These are phyloP conservation scores for Lepidostoma basale DNA, from an alignment of 1,140 invertebrate genomes.

Conservation along the genomic window DNA sequence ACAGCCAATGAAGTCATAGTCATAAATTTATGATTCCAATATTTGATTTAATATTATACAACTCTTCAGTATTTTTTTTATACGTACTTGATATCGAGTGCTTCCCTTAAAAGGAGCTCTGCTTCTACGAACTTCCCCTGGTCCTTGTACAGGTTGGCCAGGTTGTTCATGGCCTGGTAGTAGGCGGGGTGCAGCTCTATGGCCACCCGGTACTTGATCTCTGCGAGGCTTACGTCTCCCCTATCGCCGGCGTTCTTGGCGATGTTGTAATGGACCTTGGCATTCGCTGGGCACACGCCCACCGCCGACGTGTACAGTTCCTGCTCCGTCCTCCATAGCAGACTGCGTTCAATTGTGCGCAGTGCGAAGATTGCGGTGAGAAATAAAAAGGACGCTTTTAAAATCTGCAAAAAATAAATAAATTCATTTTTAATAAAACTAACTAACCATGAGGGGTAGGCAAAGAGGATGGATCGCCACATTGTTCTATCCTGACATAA, in stretches of 20 bases:
- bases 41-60: too few species aligned
- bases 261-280: conserved; percentile 96
- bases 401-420: conserved; percentile 24
- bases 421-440: background rate
- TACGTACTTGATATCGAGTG: conserved; percentile 74
- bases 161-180: conserved; percentile 97
- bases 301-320: conserved; percentile 74
- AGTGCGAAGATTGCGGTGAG: conserved; percentile 64
- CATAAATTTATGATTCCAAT: too few species aligned
- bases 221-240: conserved; percentile 71
- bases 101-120: conserved; percentile 75
- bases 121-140: conserved; percentile 74
- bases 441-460: too few species aligned
- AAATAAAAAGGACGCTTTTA: conserved; percentile 51
- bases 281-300: conserved; percentile 83
- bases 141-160: conserved; percentile 91
- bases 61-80: too few species aligned
- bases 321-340: conserved; percentile 81
- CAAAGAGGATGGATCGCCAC: too few species aligned
- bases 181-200: conserved; percentile 80
- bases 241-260: conserved; percentile 83
- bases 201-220: conserved; percentile 76
- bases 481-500: too few species aligned
- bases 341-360: conserved; percentile 72
- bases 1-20: too few species aligned